phyloP scores from a whole-genome alignment of 2,888 invertebrate genomes.

The Punctoribates punctum region DNA sequence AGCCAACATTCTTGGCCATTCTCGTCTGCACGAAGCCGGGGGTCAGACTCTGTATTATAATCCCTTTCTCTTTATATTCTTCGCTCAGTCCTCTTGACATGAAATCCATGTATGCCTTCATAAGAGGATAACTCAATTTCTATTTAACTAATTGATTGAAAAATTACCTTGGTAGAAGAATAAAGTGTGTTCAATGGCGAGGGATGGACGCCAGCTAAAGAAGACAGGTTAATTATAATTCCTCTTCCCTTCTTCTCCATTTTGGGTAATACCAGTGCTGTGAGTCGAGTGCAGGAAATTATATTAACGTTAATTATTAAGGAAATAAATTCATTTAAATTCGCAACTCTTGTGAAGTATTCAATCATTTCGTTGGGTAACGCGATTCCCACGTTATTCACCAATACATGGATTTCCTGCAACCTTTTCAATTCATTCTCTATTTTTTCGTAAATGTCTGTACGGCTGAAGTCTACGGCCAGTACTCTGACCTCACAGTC shows the following conservation, averaged over 20 bases:
- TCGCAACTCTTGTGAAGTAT: slow-evolving; percentile 69
- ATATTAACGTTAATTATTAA: slow-evolving; percentile 80
- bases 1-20: slow-evolving; percentile 50
- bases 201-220: slow-evolving; percentile 59
- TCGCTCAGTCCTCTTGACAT: slow-evolving; percentile 53
- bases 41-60: slow-evolving; percentile 52
- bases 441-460: slow-evolving; percentile 41
- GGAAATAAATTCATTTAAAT: slow-evolving; percentile 61
- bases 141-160: too few species aligned
- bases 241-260: slow-evolving; percentile 69
- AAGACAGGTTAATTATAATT: slow-evolving; percentile 83
- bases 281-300: slow-evolving; percentile 78
- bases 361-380: slow-evolving; percentile 70
- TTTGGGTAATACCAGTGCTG: slow-evolving; percentile 68
- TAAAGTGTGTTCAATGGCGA: slow-evolving; percentile 81
- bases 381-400: slow-evolving; percentile 81
- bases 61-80: slow-evolving; percentile 53
- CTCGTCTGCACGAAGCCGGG: slow-evolving; percentile 56
- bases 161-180: slow-evolving; percentile 71
- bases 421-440: slow-evolving; percentile 34
- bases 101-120: slow-evolving; percentile 51
- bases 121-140: background rate
- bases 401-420: slow-evolving; percentile 43
- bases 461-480: slow-evolving; percentile 40
- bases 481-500: slow-evolving; percentile 28